These are phyloP conservation scores for Nasonovia ribisnigri DNA, from an alignment of 2,888 invertebrate genomes.

Conservation along the genomic window DNA sequence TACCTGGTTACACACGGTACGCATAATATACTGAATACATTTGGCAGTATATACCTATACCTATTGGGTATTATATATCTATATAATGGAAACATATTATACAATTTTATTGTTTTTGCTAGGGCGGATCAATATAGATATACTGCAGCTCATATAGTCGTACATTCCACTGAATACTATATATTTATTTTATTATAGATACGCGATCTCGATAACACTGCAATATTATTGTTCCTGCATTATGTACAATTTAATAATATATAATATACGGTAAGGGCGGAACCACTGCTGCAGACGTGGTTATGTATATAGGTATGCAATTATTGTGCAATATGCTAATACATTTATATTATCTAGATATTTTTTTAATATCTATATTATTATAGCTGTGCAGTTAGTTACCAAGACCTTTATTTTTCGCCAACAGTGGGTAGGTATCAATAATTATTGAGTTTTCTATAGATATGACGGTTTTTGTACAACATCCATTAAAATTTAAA, in stretches of 20 bases:
- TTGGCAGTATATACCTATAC: neutral
- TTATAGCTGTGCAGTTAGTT: neutral
- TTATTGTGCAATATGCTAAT: slow-evolving; percentile 20
- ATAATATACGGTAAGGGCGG: neutral
- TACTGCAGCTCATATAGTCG: neutral
- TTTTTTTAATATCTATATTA: neutral
- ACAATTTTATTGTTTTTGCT: slow-evolving; percentile 5
- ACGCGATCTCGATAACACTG: neutral
- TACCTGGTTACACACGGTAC: neutral
- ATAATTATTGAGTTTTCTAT: neutral
- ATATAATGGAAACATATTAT: neutral
- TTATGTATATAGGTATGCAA: neutral
- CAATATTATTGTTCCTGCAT: neutral
- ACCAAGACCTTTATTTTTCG: neutral
- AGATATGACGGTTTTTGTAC: neutral
- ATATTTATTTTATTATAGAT: neutral
- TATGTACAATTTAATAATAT: neutral
- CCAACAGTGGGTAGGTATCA: neutral
- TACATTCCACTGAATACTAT: neutral
- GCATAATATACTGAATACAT: neutral
- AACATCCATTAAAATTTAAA: neutral
- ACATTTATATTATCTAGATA: neutral
- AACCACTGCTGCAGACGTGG: neutral
- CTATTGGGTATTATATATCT: neutral
- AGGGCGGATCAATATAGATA: neutral